Evolutionary conservation across 2,888 invertebrate species (phyloP).

Genomic region (Aproaerema taeniolella): DNA sequence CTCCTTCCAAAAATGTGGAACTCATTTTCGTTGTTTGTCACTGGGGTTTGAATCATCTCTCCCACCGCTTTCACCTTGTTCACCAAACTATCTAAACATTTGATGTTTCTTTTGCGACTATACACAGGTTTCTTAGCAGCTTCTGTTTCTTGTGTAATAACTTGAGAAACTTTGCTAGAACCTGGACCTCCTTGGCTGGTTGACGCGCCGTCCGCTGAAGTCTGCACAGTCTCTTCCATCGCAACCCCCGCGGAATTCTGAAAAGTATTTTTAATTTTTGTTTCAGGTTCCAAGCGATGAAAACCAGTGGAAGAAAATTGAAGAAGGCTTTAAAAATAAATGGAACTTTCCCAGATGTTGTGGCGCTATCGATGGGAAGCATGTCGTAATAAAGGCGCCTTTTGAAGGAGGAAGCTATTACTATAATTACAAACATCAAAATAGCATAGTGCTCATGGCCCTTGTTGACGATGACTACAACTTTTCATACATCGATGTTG

Average conservation of each 20-base stretch:
- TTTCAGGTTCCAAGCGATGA: neutral
- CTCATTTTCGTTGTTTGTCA: too few relatives aligned
- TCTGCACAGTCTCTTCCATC: neutral
- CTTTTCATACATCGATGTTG: slow-evolving; percentile 22
- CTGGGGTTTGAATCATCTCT: too few relatives aligned
- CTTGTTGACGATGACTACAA: slow-evolving; percentile 24
- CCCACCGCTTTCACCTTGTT: too few relatives aligned
- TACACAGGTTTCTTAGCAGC: neutral
- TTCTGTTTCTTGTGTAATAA: neutral
- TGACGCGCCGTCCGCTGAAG: neutral
- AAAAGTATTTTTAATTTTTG: neutral
- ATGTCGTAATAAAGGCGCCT: slow-evolving; percentile 18
- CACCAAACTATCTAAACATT: neutral
- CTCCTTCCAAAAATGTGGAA: too few relatives aligned
- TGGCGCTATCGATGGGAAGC: slow-evolving; percentile 17
- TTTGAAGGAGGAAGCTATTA: slow-evolving; percentile 20
- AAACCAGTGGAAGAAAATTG: slow-evolving; percentile 15
- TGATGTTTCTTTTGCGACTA: neutral
- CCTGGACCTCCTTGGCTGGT: neutral
- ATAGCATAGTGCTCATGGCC: slow-evolving; percentile 25
- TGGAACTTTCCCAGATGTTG: slow-evolving; percentile 17
- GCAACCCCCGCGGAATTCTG: neutral
- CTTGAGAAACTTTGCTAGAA: neutral
- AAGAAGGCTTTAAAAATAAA: slow-evolving; percentile 7
- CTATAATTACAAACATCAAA: slow-evolving; percentile 23